Conservation (phyloP, 2,113 vertebrate species). For the Periophthalmodon schlosseri region DNA sequence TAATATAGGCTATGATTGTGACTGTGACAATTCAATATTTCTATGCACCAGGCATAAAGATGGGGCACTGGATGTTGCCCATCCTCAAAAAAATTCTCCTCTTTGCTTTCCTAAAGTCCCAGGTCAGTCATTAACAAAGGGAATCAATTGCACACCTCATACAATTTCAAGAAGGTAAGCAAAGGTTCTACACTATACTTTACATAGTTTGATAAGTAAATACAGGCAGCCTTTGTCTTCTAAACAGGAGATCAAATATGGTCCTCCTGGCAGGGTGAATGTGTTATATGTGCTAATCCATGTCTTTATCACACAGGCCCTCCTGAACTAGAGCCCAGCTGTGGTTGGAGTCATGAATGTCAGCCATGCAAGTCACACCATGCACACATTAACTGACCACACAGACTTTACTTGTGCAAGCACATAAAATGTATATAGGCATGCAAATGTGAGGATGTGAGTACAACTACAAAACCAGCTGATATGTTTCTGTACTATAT, state of each 20-base stretch:
- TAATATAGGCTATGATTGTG: background rate
- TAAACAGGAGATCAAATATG: conserved; percentile 14
- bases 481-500: background rate
- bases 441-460: conserved; percentile 22
- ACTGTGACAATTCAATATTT: background rate
- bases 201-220: too few species aligned
- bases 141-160: too few species aligned
- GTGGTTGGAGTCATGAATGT: conserved; percentile 29
- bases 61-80: too few species aligned
- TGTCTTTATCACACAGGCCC: conserved; percentile 18
- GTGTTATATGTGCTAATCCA: conserved; percentile 17
- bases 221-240: too few species aligned
- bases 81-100: too few species aligned
- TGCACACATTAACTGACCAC: conserved; percentile 12
- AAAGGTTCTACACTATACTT: too few species aligned
- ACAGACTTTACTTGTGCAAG: conserved; percentile 6
- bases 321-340: conserved; percentile 15
- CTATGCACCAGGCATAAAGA: too few species aligned
- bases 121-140: too few species aligned
- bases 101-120: too few species aligned
- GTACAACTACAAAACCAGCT: background rate
- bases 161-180: too few species aligned
- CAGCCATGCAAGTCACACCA: conserved; percentile 20
- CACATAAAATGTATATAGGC: background rate
- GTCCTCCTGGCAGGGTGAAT: conserved; percentile 30